phyloP scores from a whole-genome alignment of 2,888 invertebrate genomes.

The Drosophila pullipes region DNA sequence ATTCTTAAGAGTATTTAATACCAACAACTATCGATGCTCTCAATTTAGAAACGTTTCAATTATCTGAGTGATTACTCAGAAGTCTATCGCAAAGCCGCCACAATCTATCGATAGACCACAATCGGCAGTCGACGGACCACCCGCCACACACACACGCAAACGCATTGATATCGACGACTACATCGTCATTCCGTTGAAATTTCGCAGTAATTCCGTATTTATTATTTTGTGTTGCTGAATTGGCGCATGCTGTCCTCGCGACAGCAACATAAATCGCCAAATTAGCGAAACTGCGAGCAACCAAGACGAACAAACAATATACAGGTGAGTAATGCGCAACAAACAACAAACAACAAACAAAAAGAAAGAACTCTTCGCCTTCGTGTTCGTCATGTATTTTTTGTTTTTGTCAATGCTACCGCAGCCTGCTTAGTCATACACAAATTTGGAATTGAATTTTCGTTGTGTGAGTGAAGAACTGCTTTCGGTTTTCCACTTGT shows the following conservation, averaged over 20 bases:
- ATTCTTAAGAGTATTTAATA: background rate
- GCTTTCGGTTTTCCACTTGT: background rate
- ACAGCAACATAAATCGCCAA: background rate
- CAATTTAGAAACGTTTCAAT: background rate
- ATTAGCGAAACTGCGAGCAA: slow-evolving; percentile 2
- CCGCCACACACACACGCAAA: slow-evolving; percentile 27
- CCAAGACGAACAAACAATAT: slow-evolving; percentile 18
- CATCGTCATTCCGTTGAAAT: slow-evolving; percentile 45
- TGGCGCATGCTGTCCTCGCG: slow-evolving; percentile 21
- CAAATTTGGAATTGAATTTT: slow-evolving; percentile 35
- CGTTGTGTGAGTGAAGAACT: slow-evolving; percentile 9
- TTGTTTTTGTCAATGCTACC: slow-evolving; percentile 62
- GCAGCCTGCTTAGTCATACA: slow-evolving; percentile 60
- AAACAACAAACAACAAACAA: slow-evolving; percentile 22
- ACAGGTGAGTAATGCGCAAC: slow-evolving; percentile 59
- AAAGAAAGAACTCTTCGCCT: slow-evolving; percentile 9
- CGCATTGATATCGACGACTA: slow-evolving; percentile 30
- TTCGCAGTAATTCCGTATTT: slow-evolving; percentile 40
- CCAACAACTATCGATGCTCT: background rate
- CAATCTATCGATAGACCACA: slow-evolving; percentile 1
- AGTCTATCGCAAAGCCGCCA: slow-evolving; percentile 25
- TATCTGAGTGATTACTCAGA: background rate
- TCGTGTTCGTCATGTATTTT: slow-evolving; percentile 54
- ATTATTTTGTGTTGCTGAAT: slow-evolving; percentile 48
- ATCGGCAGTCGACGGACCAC: background rate